Conservation (phyloP, 2,113 vertebrate species). For the Sus scrofa region T2T-Sscrofa CM000822.6:77947501-77948000, state of each 20-base stretch:
- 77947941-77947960: too few species aligned
- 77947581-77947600: background rate
- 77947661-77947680: rapidly evolving
- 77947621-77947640: background rate
- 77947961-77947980: too few species aligned
- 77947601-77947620: background rate
- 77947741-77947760: background rate
- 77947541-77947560: background rate
- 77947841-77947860: too few species aligned
- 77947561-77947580: background rate
- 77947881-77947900: too few species aligned
- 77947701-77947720: background rate
- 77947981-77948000: too few species aligned
- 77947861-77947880: too few species aligned
- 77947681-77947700: background rate
- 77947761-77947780: background rate
- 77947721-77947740: background rate
- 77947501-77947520: background rate
- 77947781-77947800: background rate
- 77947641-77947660: background rate
- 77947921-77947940: too few species aligned
- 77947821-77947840: too few species aligned
- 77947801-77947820: too few species aligned
- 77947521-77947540: background rate
- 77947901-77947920: too few species aligned